These are phyloP conservation scores for Oncorhynchus nerka DNA, from an alignment of 2,113 vertebrate species.

Conservation along the genomic window DNA sequence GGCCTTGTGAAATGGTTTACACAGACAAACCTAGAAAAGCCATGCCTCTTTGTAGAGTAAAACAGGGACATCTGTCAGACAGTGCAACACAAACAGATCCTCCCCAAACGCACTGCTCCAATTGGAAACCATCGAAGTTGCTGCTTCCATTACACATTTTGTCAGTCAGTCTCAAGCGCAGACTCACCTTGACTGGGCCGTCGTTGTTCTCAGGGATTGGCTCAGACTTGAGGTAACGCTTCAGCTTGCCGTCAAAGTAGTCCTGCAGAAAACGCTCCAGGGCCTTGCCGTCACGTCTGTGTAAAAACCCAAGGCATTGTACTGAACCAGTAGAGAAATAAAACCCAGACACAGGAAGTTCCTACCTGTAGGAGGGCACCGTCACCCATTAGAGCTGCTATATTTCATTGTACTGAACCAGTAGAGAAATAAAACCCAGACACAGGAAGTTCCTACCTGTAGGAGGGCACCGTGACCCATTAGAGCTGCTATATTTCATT, in stretches of 20 bases:
- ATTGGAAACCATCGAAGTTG: too few species aligned
- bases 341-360: neutral
- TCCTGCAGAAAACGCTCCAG: slow-evolving; percentile 90
- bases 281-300: slow-evolving; percentile 92
- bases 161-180: neutral
- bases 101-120: too few species aligned
- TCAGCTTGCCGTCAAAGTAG: slow-evolving; percentile 90
- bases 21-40: neutral
- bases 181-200: slow-evolving; percentile 90
- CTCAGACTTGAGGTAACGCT: slow-evolving; percentile 95
- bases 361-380: neutral
- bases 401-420: too few species aligned
- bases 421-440: too few species aligned
- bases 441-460: too few species aligned
- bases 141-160: too few species aligned
- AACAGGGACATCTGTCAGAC: neutral
- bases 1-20: neutral
- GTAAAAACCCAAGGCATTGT: neutral
- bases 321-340: neutral
- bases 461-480: too few species aligned
- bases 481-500: too few species aligned
- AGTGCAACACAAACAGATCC: neutral
- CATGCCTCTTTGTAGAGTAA: neutral
- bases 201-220: slow-evolving; percentile 90
- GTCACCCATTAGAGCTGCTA: too few species aligned